Conservation (phyloP, 2,888 invertebrate genomes). For the Ochropleura plecta region DNA sequence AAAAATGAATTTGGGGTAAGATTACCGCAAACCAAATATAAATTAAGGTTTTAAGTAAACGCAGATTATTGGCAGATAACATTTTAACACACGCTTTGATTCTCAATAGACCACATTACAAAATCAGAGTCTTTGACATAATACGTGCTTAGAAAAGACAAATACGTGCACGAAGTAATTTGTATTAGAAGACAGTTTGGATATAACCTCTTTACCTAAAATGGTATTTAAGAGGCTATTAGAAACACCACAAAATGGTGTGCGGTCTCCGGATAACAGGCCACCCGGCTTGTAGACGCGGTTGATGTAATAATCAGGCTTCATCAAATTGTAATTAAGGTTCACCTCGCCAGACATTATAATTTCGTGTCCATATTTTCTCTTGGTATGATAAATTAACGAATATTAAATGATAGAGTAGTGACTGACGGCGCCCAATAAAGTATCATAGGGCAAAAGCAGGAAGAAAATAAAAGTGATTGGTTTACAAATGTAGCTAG, state of each 20-base stretch:
- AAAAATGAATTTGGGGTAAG: not conserved
- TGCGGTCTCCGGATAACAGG: slow-evolving; percentile 30
- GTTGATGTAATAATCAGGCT: slow-evolving; percentile 33
- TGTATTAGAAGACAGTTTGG: slow-evolving; percentile 43
- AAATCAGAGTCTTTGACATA: slow-evolving; percentile 22
- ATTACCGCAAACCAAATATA: not conserved
- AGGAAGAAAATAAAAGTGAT: not conserved
- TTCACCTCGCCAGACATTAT: slow-evolving; percentile 3
- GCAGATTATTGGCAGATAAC: not conserved
- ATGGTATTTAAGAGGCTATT: slow-evolving; percentile 15
- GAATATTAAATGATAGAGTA: too few relatives aligned
- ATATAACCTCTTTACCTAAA: slow-evolving; percentile 28
- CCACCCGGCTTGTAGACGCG: slow-evolving; percentile 27
- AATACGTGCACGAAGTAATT: slow-evolving; percentile 28
- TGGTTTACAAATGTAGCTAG: not conserved
- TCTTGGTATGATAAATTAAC: slow-evolving; percentile 2
- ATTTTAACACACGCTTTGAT: not conserved
- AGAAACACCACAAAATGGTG: slow-evolving; percentile 27
- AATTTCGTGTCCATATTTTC: not conserved
- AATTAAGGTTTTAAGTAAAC: slow-evolving; percentile 10
- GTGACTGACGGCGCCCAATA: not conserved
- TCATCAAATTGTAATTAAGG: slow-evolving; percentile 21
- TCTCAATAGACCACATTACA: slow-evolving; percentile 36
- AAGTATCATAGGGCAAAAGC: not conserved
- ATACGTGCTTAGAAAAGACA: slow-evolving; percentile 38